Evolutionary conservation across 2,113 vertebrate genomes (phyloP).

Genomic region (Sclerurus mexicanus): DNA sequence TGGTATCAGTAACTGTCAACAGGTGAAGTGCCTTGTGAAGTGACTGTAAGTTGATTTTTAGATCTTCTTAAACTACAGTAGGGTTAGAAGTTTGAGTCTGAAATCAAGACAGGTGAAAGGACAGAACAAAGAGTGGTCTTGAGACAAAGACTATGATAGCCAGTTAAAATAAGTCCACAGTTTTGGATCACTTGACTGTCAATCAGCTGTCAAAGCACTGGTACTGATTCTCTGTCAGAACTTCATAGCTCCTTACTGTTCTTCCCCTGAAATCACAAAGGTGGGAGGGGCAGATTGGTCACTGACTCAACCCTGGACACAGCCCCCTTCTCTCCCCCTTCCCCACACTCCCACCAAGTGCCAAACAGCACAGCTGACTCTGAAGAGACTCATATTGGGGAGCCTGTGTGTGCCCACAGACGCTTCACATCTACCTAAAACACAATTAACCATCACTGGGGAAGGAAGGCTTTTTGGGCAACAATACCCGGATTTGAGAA

Average conservation of each 20-base stretch:
- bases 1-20: neutral
- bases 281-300: neutral
- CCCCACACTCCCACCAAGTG: neutral
- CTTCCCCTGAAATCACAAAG: neutral
- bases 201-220: neutral
- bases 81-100: neutral
- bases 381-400: neutral
- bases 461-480: neutral
- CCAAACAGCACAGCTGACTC: neutral
- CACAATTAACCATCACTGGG: neutral
- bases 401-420: neutral
- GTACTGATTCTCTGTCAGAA: neutral
- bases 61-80: neutral
- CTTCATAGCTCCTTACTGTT: neutral
- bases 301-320: neutral
- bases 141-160: neutral
- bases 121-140: neutral
- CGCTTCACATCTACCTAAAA: neutral
- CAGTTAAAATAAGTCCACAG: neutral
- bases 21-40: neutral
- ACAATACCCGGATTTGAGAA: conserved; percentile 41
- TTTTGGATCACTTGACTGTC: neutral
- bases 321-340: neutral
- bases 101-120: neutral
- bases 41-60: neutral